These are phyloP conservation scores for Cyanoramphus novaezelandiae DNA, from an alignment of 2,113 vertebrate species.

Conservation along the genomic window DNA sequence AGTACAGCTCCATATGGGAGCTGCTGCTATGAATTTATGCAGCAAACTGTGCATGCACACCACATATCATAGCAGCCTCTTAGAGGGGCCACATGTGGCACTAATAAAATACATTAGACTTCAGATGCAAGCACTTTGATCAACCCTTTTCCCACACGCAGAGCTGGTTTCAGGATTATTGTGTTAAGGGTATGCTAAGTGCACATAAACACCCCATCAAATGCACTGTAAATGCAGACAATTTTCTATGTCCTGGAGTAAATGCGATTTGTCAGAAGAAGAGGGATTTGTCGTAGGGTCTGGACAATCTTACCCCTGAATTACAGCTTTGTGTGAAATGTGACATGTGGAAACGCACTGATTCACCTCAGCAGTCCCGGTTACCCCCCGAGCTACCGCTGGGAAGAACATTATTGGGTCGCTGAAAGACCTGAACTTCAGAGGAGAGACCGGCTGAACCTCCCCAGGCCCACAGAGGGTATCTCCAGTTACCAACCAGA, in stretches of 20 bases:
- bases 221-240: fast-evolving
- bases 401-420: background rate
- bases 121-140: background rate
- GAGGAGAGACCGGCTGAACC: background rate
- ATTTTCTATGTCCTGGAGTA: background rate
- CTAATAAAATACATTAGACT: background rate
- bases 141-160: fast-evolving
- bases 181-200: fast-evolving
- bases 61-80: fast-evolving
- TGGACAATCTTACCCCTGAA: background rate
- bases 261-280: background rate
- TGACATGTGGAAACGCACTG: background rate
- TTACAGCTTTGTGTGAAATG: background rate
- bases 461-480: background rate
- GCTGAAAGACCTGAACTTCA: background rate
- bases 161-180: background rate
- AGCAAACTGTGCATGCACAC: background rate
- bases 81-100: background rate
- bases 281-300: background rate
- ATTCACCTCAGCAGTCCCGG: background rate
- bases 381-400: background rate
- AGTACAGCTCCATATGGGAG: background rate
- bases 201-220: background rate
- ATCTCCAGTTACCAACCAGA: background rate
- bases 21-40: background rate